phyloP scores from a whole-genome alignment of 2,113 vertebrate species.

The Cnemophilus loriae region DNA sequence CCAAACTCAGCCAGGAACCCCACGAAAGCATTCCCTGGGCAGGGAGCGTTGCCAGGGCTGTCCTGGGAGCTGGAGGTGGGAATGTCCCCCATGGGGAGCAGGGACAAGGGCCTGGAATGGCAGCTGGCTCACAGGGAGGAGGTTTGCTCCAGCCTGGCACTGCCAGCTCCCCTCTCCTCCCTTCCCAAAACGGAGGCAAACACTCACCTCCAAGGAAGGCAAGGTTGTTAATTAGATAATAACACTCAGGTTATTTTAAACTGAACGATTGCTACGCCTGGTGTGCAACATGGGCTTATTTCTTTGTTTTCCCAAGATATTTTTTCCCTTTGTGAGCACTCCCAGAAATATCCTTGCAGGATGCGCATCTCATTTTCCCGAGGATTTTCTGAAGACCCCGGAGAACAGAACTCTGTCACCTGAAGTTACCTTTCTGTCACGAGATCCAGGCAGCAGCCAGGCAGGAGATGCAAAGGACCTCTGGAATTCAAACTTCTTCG shows the following conservation, averaged over 20 bases:
- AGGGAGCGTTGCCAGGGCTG: background rate
- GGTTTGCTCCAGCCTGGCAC: background rate
- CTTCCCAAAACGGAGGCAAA: background rate
- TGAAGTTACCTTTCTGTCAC: constrained; percentile 47
- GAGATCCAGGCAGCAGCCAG: constrained; percentile 42
- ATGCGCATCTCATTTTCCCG: background rate
- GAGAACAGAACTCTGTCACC: constrained; percentile 35
- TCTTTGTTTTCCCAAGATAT: background rate
- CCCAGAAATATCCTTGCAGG: background rate
- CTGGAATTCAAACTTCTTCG: constrained; percentile 63
- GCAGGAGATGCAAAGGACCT: constrained; percentile 38
- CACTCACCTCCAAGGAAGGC: background rate
- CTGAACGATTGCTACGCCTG: background rate
- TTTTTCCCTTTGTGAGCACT: background rate
- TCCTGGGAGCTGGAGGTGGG: background rate
- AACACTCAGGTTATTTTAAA: background rate
- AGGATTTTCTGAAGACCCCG: background rate
- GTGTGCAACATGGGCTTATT: background rate
- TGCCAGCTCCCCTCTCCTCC: background rate
- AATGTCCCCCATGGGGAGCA: accelerated
- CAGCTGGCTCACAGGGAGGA: background rate
- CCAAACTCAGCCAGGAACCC: background rate
- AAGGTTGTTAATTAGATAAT: background rate
- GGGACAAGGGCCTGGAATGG: background rate
- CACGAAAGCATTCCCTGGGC: accelerated